These are phyloP conservation scores for Rhinogobio ventralis DNA, from an alignment of 2,797 vertebrate genomes.

Conservation along the genomic window DNA sequence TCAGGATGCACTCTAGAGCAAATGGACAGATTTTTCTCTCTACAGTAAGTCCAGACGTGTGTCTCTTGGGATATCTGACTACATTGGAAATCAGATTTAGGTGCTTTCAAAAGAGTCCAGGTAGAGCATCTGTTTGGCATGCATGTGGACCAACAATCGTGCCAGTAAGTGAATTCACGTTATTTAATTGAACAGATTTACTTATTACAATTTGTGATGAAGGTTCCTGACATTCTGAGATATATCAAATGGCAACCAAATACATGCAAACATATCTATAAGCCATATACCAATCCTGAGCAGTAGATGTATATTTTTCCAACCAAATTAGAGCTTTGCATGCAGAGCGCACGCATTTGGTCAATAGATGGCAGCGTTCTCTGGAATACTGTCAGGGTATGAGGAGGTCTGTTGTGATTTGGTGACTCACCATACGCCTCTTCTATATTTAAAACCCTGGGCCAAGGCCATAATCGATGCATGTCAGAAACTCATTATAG, in stretches of 20 bases:
- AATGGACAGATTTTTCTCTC: slow-evolving; percentile 57
- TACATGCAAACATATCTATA: not conserved
- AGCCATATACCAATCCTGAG: not conserved
- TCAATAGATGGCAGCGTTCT: slow-evolving; percentile 60
- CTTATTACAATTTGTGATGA: not conserved
- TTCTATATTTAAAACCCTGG: slow-evolving; percentile 24
- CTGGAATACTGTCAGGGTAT: slow-evolving; percentile 14
- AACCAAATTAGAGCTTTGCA: slow-evolving; percentile 12
- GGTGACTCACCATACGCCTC: slow-evolving; percentile 53
- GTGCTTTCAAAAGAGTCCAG: slow-evolving; percentile 31
- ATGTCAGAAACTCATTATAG: slow-evolving; percentile 46
- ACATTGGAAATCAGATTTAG: slow-evolving; percentile 53
- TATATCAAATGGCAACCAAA: not conserved
- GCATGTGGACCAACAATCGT: slow-evolving; percentile 50
- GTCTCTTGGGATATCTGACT: slow-evolving; percentile 54
- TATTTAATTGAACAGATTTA: slow-evolving; percentile 23
- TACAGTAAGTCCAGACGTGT: slow-evolving; percentile 42
- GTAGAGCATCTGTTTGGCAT: slow-evolving; percentile 45
- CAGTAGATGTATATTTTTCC: not conserved
- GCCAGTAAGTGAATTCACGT: not conserved
- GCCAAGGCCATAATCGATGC: slow-evolving; percentile 41
- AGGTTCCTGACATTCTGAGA: not conserved
- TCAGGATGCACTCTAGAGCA: slow-evolving; percentile 50
- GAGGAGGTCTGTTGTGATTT: slow-evolving; percentile 37
- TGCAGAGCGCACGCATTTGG: slow-evolving; percentile 3